These are phyloP conservation scores for Coptotermes formosanus DNA, from an alignment of 1,140 invertebrate genomes.

Conservation along the genomic window DNA sequence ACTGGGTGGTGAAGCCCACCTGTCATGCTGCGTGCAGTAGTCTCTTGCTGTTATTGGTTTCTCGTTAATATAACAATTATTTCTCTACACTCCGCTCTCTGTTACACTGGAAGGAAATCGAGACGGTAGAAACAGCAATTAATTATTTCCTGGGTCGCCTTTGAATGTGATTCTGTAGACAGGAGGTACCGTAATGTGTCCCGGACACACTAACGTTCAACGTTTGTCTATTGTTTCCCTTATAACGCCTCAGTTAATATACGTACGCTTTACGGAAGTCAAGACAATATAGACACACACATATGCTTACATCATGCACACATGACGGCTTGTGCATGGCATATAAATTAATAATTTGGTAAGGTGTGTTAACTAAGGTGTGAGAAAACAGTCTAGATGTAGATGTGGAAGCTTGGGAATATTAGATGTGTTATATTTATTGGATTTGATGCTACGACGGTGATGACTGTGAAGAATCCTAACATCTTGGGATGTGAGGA, in stretches of 20 bases:
- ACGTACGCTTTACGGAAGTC: neutral
- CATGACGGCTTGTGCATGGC: neutral
- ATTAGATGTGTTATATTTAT: neutral
- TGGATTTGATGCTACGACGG: too few relatives aligned
- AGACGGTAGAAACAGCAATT: neutral
- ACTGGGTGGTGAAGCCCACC: neutral
- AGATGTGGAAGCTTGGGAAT: neutral
- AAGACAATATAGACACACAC: neutral
- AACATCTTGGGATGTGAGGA: too few relatives aligned
- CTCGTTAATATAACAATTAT: constrained; percentile 7
- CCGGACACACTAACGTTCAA: neutral
- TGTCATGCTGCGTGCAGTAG: neutral
- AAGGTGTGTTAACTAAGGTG: neutral
- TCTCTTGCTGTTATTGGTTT: constrained; percentile 8
- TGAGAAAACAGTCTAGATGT: neutral
- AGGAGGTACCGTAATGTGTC: neutral
- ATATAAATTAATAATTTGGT: neutral
- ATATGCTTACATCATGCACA: neutral
- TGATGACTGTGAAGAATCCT: too few relatives aligned
- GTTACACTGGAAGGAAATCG: neutral
- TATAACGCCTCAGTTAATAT: neutral
- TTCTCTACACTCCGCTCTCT: neutral
- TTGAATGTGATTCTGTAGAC: neutral
- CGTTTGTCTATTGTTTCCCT: neutral
- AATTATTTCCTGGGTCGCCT: neutral